phyloP scores from a whole-genome alignment of 2,113 vertebrate genomes.

The Callorhinus ursinus region DNA sequence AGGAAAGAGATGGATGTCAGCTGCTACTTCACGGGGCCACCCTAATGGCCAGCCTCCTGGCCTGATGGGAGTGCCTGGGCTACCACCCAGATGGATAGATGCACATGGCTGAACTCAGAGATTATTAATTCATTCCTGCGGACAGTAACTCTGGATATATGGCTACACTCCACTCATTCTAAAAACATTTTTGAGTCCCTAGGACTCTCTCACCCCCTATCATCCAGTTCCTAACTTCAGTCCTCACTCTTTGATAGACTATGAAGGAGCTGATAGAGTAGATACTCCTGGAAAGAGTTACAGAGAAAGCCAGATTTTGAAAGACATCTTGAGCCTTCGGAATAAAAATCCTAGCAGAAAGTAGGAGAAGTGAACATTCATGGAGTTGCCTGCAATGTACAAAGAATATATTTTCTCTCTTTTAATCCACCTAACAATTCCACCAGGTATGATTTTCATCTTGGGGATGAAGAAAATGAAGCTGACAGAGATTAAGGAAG shows the following conservation, averaged over 20 bases:
- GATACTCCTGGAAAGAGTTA: constrained; percentile 54
- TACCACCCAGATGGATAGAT: neutral
- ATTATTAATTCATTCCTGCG: constrained; percentile 52
- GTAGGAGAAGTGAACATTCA: neutral
- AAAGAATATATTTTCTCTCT: constrained; percentile 1
- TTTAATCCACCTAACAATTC: constrained; percentile 19
- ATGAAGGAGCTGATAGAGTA: constrained; percentile 43
- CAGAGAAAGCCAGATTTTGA: neutral
- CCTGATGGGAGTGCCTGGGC: neutral
- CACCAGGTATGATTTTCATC: constrained; percentile 22
- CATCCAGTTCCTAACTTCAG: constrained; percentile 38
- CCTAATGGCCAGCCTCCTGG: neutral
- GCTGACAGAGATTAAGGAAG: neutral
- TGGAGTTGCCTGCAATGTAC: neutral
- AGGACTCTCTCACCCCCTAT: constrained; percentile 49
- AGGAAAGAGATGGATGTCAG: neutral
- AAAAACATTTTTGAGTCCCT: constrained; percentile 4
- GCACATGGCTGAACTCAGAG: neutral
- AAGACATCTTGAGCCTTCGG: neutral
- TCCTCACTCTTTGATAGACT: constrained; percentile 20
- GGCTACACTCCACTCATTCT: constrained; percentile 31
- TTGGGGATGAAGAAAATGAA: constrained; percentile 29
- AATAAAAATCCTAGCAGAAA: constrained; percentile 51
- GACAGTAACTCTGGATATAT: constrained; percentile 59
- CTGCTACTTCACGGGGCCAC: neutral